Conservation (phyloP, 2,113 vertebrate genomes). For the Bujurquina vittata region DNA sequence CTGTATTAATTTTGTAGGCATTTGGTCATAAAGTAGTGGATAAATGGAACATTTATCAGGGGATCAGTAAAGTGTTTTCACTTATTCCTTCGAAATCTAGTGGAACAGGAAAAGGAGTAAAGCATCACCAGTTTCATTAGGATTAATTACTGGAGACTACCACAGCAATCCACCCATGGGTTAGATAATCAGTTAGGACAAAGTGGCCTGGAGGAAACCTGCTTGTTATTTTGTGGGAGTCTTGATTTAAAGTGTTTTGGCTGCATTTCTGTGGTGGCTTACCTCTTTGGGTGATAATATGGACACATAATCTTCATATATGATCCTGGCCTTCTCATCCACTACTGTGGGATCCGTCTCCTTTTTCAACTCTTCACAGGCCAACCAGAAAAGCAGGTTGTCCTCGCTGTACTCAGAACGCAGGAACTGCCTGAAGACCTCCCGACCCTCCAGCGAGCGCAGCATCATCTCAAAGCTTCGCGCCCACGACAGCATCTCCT, state of each 20-base stretch:
- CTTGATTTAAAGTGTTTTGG: not conserved
- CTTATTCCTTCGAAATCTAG: not conserved
- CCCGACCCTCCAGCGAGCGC: conserved; percentile 90
- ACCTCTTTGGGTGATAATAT: conserved; percentile 99
- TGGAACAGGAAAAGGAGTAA: not conserved
- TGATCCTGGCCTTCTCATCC: conserved; percentile 93
- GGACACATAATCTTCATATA: conserved; percentile 99
- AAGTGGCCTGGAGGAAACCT: not conserved
- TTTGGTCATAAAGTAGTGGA: not conserved
- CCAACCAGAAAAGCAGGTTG: conserved; percentile 98
- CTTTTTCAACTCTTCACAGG: conserved; percentile 95
- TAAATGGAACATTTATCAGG: not conserved
- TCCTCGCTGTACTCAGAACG: conserved; percentile 98
- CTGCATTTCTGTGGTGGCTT: not conserved
- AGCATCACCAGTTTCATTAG: not conserved
- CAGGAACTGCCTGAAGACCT: conserved; percentile 94
- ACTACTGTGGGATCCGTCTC: conserved; percentile 87
- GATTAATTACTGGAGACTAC: not conserved
- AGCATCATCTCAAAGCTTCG: conserved; percentile 99
- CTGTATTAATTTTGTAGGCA: not conserved
- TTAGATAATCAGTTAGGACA: not conserved
- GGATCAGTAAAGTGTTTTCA: not conserved
- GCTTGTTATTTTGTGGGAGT: not conserved
- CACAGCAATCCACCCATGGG: not conserved
- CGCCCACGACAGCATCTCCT: conserved; percentile 95